phyloP scores from a whole-genome alignment of 2,888 invertebrate species.

The Caenorhabditis imperialis region DNA sequence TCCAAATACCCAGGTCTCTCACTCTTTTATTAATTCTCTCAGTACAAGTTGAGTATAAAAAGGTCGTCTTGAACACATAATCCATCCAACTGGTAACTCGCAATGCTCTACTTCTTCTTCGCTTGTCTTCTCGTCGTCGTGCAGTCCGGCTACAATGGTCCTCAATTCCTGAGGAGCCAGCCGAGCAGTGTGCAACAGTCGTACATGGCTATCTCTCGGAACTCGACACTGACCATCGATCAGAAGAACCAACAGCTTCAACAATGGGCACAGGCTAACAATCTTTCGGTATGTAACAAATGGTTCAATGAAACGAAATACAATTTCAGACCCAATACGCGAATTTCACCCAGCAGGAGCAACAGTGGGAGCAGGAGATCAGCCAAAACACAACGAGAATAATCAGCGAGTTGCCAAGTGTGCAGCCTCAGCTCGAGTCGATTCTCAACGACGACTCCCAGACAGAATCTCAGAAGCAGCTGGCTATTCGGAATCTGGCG shows the following conservation, averaged over 20 bases:
- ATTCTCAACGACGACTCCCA: conserved; percentile 19
- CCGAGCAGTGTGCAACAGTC: conserved; percentile 31
- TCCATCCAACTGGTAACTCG: too few species aligned
- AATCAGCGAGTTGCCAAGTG: conserved; percentile 15
- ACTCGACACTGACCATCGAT: conserved; percentile 13
- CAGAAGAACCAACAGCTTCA: conserved; percentile 28
- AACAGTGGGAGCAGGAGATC: conserved; percentile 18
- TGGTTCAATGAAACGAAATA: not conserved
- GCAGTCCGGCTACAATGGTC: conserved; percentile 5
- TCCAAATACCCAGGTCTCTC: not conserved
- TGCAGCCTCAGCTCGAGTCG: conserved; percentile 21
- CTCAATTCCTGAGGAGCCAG: conserved; percentile 29
- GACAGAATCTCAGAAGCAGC: conserved; percentile 21
- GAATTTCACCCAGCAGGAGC: conserved; percentile 13
- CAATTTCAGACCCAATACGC: conserved; percentile 31
- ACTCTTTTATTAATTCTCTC: not conserved
- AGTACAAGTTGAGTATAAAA: conserved; percentile 3
- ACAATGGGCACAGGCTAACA: conserved; percentile 35
- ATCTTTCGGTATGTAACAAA: conserved; percentile 19
- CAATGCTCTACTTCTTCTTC: conserved; percentile 18
- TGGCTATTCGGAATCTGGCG: conserved; percentile 10
- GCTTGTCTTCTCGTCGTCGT: conserved; percentile 10
- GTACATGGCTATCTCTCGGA: conserved; percentile 13
- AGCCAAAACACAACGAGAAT: conserved; percentile 23
- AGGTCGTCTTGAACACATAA: not conserved